Base-by-base conservation (phyloP, 2,797 vertebrate genomes). In the Clarias platycephalus region DNA sequence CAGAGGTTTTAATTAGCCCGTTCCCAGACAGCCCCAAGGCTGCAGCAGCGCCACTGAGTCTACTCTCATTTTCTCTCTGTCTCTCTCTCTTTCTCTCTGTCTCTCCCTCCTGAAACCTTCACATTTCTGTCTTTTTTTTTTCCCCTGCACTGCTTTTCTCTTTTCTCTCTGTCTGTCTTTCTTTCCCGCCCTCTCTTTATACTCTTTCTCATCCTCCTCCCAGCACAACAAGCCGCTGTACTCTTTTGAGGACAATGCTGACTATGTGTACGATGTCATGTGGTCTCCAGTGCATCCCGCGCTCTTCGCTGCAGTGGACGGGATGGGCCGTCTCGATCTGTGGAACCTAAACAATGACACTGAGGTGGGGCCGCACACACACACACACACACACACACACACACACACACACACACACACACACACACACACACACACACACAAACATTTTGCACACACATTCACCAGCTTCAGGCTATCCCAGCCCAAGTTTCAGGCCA, bases 341-440 rank as follows among this genome's bases (percentile, higher is more conserved):
- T 99, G 97, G 97, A 97, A 99, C 95, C 96, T 98, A 91, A 98
- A 97, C 94, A 98, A 96, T 88, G 97, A 99, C 95, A 98, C 97
- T 0, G 97, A 98, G 97, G 97, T 97, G 92, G 94, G 94, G 79
- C 80, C 78, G 20, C 37, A 15, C 26, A 22, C 20, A 44, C 31
- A 74, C 64, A 81, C 55, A 80, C 62, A 58, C 31, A 57, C 37
- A 72, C 68, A 44, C 37, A 15, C 26, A 22, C 20, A 44, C 31
- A 74, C 64, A 81, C 55, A 82, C 62, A 58, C 31, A 57, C 44
- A 26, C 20, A 67, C 37, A 63, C 20, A 37, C 31, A 74, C 64
- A 81, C 55, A 80, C 62, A 58, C 31, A 57, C 37, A 72, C 68
- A 44, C 37, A 15, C 26, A 22, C 20, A 44, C 31, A 74, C 64